Base-by-base conservation (phyloP, 2,113 vertebrate species). In the Neolamprologus ventralis region DNA sequence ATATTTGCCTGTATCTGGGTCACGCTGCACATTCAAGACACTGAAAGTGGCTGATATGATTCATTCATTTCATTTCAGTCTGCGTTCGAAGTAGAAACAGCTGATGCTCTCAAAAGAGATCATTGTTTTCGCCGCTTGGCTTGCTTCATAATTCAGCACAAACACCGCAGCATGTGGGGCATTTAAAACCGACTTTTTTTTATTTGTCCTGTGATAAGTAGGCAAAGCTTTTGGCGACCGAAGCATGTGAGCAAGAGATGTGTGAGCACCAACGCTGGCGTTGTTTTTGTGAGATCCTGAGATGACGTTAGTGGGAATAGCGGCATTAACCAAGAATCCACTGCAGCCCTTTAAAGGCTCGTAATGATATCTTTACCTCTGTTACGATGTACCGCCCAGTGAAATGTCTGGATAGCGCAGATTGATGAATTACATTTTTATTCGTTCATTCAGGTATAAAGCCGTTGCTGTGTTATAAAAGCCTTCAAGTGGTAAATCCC, bases 211-310 rank as follows among this genome's bases (percentile, higher is more conserved):
- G 47, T 65, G 78, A 81, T 86, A 31, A 88, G 71, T 7, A 40
- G 58, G 78, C 14, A 53, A 88, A 75, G 55, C 85, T 84, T 63
- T 89, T 89, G 78, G 80, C 68, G n/a, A 88, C 4, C 12, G 7
- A 53, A 83, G 31, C 89, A 89, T 92, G 85, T 91, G 91, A 93
- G 54, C 49, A 16, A 73, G 31, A 71, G 35, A 89, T 81, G 85
- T 83, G 58, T 86, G 60, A 37, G 57, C 26, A 23, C 57, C 68
- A 88, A 79, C 55, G 63, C 9, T 33, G 31, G 4, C 42, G 2
- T n/a, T 71, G 11, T 51, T 57, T 84, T 71, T 49, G 9, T 14
- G 19, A 28, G 19, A 82, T 23, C 4, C 19, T 78, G 23, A 28
- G 63, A 35, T 78, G 82, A 83, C 1, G 6, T 83, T 9, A 19